These are phyloP conservation scores for Eupithecia vulgata DNA, from an alignment of 2,888 invertebrate genomes.

Conservation along the genomic window DNA sequence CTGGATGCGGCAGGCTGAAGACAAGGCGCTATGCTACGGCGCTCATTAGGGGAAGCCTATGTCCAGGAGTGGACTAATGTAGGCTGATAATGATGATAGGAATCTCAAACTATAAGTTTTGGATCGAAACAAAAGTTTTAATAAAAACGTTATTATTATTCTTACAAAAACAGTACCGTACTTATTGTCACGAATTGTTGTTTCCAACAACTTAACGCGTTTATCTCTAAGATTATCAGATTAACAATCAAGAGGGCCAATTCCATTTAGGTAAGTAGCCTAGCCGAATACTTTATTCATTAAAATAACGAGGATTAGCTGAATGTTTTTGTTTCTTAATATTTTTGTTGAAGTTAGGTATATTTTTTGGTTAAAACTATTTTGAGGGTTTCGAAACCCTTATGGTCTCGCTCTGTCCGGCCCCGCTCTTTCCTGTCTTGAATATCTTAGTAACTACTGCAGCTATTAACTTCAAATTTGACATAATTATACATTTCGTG, in stretches of 20 bases:
- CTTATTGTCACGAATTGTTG: slow-evolving; percentile 8
- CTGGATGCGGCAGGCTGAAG: too few relatives aligned
- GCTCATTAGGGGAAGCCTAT: too few relatives aligned
- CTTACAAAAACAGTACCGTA: neutral
- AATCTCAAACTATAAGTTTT: too few relatives aligned
- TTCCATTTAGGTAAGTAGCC: slow-evolving; percentile 41
- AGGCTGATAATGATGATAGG: too few relatives aligned
- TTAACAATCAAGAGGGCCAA: slow-evolving; percentile 38
- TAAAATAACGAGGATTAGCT: slow-evolving; percentile 24
- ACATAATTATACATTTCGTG: too few relatives aligned
- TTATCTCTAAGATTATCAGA: slow-evolving; percentile 40
- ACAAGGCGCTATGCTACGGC: too few relatives aligned
- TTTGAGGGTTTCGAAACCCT: too few relatives aligned
- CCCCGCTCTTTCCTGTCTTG: too few relatives aligned
- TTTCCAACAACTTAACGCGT: slow-evolving; percentile 33
- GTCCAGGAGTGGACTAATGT: too few relatives aligned
- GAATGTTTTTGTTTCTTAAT: slow-evolving; percentile 5
- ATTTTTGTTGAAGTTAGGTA: neutral
- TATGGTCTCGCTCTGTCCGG: too few relatives aligned
- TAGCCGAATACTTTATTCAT: slow-evolving; percentile 28
- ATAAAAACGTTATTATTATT: neutral
- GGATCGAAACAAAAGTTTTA: neutral
- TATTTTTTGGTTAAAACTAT: neutral
- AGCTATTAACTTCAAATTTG: too few relatives aligned
- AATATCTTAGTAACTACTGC: too few relatives aligned